Percentiles rank a stretch among this genome's conserved stretches.
phyloP scores from a whole-genome alignment of 2,113 vertebrate species.

The Clupea harengus region DNA sequence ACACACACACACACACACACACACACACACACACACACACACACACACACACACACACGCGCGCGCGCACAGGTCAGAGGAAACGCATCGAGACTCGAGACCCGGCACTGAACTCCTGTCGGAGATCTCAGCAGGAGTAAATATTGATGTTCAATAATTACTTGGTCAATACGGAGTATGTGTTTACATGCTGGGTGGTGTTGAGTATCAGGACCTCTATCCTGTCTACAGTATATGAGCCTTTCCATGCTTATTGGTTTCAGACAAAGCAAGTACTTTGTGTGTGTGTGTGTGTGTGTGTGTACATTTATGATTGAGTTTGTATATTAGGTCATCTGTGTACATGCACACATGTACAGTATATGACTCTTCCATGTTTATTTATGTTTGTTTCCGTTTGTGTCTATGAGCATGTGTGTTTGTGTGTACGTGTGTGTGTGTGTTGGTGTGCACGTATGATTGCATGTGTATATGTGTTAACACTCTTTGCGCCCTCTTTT shows the following conservation, averaged over 20 bases:
- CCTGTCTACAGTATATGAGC: constrained; percentile 2
- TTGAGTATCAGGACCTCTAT: background rate
- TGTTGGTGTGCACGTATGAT: background rate
- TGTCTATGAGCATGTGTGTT: background rate
- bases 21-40: background rate
- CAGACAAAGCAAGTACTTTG: background rate
- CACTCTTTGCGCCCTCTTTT: background rate
- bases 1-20: constrained; percentile 4
- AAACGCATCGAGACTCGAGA: background rate
- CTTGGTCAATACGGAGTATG: constrained; percentile 14
- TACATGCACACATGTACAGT: background rate
- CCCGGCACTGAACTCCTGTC: background rate
- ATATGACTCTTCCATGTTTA: background rate
- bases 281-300: background rate
- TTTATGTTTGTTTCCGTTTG: background rate
- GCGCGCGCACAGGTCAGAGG: background rate
- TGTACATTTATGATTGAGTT: background rate
- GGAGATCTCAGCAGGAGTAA: constrained; percentile 5
- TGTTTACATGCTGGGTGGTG: constrained; percentile 14
- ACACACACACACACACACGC: background rate
- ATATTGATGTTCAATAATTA: constrained; percentile 19
- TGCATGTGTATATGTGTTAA: background rate
- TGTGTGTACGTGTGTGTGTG: background rate
- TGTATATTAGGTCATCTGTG: background rate
- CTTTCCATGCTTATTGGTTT: background rate